Conservation (phyloP, 2,888 invertebrate genomes). For the Melipona bicolor region DNA sequence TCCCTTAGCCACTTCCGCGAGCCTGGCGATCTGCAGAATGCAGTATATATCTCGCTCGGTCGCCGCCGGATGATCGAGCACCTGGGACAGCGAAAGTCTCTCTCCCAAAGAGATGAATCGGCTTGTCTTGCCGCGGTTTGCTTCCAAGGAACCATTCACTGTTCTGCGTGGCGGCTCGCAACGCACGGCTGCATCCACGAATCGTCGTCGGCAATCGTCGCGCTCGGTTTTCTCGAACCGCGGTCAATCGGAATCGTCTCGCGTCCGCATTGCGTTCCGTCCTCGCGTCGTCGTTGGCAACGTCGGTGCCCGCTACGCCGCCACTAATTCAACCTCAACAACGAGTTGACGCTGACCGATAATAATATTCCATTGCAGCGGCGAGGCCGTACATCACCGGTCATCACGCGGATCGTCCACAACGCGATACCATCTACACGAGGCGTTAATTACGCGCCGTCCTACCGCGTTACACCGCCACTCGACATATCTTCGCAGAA, state of each 20-base stretch:
- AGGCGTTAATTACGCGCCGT: slow-evolving; percentile 83
- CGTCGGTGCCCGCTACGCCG: slow-evolving; percentile 53
- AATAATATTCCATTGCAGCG: slow-evolving; percentile 83
- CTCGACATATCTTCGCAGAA: slow-evolving; percentile 74
- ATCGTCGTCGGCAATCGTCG: slow-evolving; percentile 49
- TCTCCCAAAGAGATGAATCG: slow-evolving; percentile 55
- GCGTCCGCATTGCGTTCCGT: not conserved
- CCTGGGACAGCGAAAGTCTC: slow-evolving; percentile 54
- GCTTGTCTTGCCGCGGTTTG: slow-evolving; percentile 50
- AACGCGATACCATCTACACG: slow-evolving; percentile 82
- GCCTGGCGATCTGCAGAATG: slow-evolving; percentile 29
- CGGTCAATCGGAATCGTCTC: not conserved
- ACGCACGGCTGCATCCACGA: slow-evolving; percentile 52
- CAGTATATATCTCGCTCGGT: slow-evolving; percentile 28
- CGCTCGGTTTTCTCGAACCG: not conserved
- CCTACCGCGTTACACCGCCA: slow-evolving; percentile 82
- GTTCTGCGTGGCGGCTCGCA: slow-evolving; percentile 41
- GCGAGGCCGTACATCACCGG: slow-evolving; percentile 80
- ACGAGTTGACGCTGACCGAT: slow-evolving; percentile 82
- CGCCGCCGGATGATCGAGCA: slow-evolving; percentile 35
- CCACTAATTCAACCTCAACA: slow-evolving; percentile 78
- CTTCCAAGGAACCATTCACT: slow-evolving; percentile 40
- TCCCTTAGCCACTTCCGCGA: slow-evolving; percentile 47
- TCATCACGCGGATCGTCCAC: slow-evolving; percentile 80
- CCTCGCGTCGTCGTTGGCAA: slow-evolving; percentile 36